Evolutionary conservation across 2,113 vertebrate species (phyloP), one percentile per base, ranked within the genome.

Genomic region (Apeltes quadracus): DNA sequence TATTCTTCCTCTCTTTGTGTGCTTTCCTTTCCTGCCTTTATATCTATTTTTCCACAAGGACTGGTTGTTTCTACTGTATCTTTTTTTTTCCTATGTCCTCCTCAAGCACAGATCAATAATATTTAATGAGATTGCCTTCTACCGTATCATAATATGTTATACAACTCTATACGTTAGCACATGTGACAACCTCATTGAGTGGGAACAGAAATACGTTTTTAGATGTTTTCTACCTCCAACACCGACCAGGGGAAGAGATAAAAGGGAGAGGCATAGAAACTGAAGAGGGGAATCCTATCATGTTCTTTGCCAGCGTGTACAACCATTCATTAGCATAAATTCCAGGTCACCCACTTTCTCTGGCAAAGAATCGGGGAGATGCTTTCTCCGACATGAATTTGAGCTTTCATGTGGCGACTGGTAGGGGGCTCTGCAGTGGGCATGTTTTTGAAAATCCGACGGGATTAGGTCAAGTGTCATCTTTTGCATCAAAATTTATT

Each of bases 311-410:
- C 87, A 88, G 70, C 83, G 81, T 82, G 83, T 86, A 87, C 76
- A 89, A 86, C 78, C 65, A 78, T 53, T 87, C 73, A 92, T 92
- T 92, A 82, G 84, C 89, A 92, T 90, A 86, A 84, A 89, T 91
- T 92, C 57, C 90, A 91, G 91, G 91, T 92, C 91, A 92, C 90
- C 91, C 89, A 91, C 83, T 91, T 91, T 90, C 87, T 81, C 84
- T 90, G 88, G 88, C 88, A 84, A 84, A 86, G 79, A 84, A 83
- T 72, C 7, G 65, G 79, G 77, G 79, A 88, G 73, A 77, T 34
- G 70, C 65, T 84, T 83, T 82, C 87, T 71, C 61, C 87, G 84
- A 86, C 83, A 87, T 67, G 71, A 70, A 87, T 83, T 64, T 74
- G 23, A 75, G 78, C 55, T 74, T 72, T 68, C 10, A 54, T 29